Percentiles rank a stretch among this genome's conserved stretches.
Conservation (phyloP, 2,888 invertebrate species). For the Caenorhabditis sp. region DNA sequence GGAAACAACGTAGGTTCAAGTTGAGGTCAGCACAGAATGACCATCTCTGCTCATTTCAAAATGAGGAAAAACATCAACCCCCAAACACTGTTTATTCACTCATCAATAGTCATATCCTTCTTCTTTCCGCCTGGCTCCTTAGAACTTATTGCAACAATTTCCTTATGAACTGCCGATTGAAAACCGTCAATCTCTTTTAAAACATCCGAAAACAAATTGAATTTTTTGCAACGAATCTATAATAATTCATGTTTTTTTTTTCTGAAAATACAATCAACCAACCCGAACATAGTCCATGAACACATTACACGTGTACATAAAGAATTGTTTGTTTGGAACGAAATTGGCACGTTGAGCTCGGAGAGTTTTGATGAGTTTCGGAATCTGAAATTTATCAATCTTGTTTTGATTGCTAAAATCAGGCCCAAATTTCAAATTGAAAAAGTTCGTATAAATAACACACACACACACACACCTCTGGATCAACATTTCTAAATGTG, state of each 20-base stretch:
- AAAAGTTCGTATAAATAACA: too few relatives aligned
- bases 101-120: not conserved
- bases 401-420: not conserved
- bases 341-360: not conserved
- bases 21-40: not conserved
- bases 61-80: too few relatives aligned
- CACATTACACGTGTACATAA: not conserved
- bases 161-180: not conserved
- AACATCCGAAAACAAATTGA: not conserved
- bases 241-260: conserved; percentile 1
- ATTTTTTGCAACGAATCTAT: not conserved
- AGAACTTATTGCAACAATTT: not conserved
- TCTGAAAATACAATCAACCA: not conserved
- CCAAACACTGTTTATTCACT: not conserved
- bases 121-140: not conserved
- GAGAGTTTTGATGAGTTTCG: not conserved
- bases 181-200: not conserved
- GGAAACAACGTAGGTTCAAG: too few relatives aligned
- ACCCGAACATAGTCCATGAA: not conserved
- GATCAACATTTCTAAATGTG: not conserved
- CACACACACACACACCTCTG: too few relatives aligned
- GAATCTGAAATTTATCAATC: not conserved
- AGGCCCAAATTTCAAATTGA: too few relatives aligned
- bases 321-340: not conserved
- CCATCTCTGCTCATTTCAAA: too few relatives aligned